A percentile compares a stretch with the other conserved stretches of the same genome.
phyloP scores from a whole-genome alignment of 2,797 vertebrate genomes.

The Coranthus polyacanthus region DNA sequence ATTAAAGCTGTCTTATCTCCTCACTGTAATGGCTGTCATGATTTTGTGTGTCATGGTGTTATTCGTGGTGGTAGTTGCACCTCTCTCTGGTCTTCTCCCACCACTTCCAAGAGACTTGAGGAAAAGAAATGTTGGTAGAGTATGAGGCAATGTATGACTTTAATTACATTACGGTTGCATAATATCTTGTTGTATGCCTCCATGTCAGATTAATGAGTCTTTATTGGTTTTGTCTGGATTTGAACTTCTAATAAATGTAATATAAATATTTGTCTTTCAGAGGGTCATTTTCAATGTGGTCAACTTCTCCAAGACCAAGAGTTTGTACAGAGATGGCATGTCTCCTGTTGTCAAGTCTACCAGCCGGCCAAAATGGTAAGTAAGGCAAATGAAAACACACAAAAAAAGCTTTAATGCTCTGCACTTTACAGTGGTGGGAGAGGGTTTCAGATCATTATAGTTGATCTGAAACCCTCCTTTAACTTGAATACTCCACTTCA shows the following conservation, averaged over 20 bases:
- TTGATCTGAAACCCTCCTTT: no score
- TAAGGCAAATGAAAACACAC: background rate
- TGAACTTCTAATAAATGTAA: background rate
- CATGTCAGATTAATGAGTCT: no score
- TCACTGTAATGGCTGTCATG: conserved; percentile 50
- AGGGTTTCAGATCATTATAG: no score
- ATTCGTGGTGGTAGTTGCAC: conserved; percentile 8
- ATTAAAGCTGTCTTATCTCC: conserved; percentile 69
- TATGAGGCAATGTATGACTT: background rate
- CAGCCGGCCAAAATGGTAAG: conserved; percentile 95
- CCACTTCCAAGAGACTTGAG: background rate
- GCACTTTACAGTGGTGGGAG: background rate
- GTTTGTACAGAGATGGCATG: conserved; percentile 98
- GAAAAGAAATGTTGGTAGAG: no score
- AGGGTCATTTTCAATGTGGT: conserved; percentile 98
- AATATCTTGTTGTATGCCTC: background rate
- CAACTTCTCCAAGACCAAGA: conserved; percentile 99
- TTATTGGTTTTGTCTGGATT: no score
- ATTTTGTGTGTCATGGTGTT: conserved; percentile 39
- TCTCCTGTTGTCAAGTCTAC: conserved; percentile 97
- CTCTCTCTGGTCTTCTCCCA: conserved; percentile 7
- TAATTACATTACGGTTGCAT: background rate
- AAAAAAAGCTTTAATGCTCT: background rate
- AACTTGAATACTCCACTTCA: no score
- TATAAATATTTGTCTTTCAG: conserved; percentile 82